Evolutionary conservation across 1,140 invertebrate species (phyloP).

Genomic region (Hycleus cichorii): DNA sequence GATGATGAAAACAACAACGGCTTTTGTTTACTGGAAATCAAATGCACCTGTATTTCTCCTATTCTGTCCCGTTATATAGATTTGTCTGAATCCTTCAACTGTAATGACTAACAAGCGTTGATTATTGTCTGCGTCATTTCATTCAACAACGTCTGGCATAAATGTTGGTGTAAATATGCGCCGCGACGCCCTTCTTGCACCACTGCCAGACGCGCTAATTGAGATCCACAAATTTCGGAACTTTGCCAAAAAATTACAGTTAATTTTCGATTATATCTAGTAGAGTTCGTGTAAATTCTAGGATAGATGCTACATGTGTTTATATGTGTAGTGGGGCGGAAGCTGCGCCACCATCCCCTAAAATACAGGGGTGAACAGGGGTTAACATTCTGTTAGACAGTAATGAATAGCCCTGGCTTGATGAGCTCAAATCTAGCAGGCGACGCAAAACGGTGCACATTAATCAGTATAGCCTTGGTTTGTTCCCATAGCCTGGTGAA

Average conservation of each 20-base stretch:
- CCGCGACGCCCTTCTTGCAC: conserved; percentile 5
- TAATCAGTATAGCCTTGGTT: conserved; percentile 35
- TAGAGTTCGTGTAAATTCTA: not conserved
- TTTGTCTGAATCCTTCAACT: no score
- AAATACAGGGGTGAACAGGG: conserved; percentile 7
- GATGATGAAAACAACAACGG: no score
- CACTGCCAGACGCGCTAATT: conserved; percentile 7
- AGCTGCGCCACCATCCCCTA: not conserved
- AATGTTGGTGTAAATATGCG: conserved; percentile 7
- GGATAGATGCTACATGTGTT: not conserved
- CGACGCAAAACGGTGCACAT: conserved; percentile 32
- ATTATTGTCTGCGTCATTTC: conserved; percentile 13
- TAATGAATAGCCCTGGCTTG: conserved; percentile 33
- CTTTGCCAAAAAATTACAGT: not conserved
- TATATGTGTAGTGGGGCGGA: conserved; percentile 6
- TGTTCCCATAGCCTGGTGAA: conserved; percentile 5
- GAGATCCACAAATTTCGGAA: conserved; percentile 9
- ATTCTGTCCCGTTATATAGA: no score
- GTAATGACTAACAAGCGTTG: not conserved
- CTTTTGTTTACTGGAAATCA: no score
- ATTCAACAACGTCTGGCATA: conserved; percentile 6
- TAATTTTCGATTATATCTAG: not conserved
- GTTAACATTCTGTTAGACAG: conserved; percentile 27
- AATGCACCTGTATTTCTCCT: no score
- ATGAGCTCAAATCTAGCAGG: conserved; percentile 34